A percentile compares a stretch with the other conserved stretches of the same genome.
Conservation (phyloP, 2,113 vertebrate genomes). For the Brachyistius frenatus region DNA sequence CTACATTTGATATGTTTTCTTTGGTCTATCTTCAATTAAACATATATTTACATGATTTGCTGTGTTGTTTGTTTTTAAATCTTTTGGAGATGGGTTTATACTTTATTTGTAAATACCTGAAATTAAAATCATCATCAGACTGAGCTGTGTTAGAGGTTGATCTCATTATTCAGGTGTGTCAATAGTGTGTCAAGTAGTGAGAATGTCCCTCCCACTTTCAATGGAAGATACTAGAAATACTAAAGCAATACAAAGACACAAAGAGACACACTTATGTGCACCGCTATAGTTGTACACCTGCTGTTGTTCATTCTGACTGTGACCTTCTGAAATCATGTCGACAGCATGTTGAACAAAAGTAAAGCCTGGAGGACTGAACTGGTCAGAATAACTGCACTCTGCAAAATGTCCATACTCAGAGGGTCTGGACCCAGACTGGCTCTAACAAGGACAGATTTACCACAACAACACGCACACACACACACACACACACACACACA, state of each 20-base stretch:
- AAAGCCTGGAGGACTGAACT: slow-evolving; percentile 3
- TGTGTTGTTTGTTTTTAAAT: no score
- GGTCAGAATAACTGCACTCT: slow-evolving; percentile 10
- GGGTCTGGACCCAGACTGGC: slow-evolving; percentile 25
- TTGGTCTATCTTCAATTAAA: no score
- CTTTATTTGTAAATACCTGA: no score
- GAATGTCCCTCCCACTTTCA: not conserved
- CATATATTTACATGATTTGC: no score
- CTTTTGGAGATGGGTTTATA: no score
- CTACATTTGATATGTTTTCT: no score
- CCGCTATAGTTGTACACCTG: not conserved
- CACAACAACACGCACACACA: not conserved
- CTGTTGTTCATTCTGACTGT: not conserved
- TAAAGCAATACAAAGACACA: no score
- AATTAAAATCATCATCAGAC: no score
- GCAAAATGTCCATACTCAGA: slow-evolving; percentile 17
- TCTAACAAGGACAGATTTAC: slow-evolving; percentile 30
- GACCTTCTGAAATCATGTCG: not conserved
- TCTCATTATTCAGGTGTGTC: not conserved
- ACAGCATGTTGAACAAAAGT: not conserved
- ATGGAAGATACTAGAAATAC: not conserved
- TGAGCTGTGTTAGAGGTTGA: not conserved
- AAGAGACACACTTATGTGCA: no score
- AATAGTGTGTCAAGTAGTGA: not conserved
- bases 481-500: no score